These are phyloP conservation scores for Dichetophora obliterata DNA, from an alignment of 2,888 invertebrate species.

Conservation along the genomic window DNA sequence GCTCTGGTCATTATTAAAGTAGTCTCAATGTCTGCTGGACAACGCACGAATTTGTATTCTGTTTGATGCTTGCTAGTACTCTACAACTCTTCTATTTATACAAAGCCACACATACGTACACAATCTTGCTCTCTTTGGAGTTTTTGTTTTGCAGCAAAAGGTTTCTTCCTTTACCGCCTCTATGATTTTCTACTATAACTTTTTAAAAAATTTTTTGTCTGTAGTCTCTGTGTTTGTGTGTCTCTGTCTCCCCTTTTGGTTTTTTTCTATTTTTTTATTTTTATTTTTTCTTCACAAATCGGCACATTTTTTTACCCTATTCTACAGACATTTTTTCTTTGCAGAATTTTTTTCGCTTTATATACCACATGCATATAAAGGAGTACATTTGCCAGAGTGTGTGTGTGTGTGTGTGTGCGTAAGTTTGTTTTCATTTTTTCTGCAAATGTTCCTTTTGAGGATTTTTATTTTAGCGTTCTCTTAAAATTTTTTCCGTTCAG, in stretches of 20 bases:
- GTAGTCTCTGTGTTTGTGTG: slow-evolving; percentile 37
- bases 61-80: slow-evolving; percentile 53
- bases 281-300: slow-evolving; percentile 22
- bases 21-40: slow-evolving; percentile 30
- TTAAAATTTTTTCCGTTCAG: slow-evolving; percentile 34
- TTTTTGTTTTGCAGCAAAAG: neutral
- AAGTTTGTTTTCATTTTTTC: slow-evolving; percentile 34
- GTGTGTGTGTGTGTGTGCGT: slow-evolving; percentile 24
- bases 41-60: slow-evolving; percentile 58
- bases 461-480: slow-evolving; percentile 39
- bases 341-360: slow-evolving; percentile 40
- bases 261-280: slow-evolving; percentile 23
- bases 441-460: slow-evolving; percentile 41
- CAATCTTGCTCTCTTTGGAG: slow-evolving; percentile 4
- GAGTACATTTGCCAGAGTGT: slow-evolving; percentile 42
- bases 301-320: slow-evolving; percentile 12
- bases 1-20: slow-evolving; percentile 57
- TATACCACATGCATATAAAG: neutral
- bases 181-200: neutral
- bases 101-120: neutral
- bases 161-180: neutral
- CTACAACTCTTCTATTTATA: slow-evolving; percentile 27
- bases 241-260: too few relatives aligned
- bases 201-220: neutral
- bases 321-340: slow-evolving; percentile 36